These are phyloP conservation scores for Zapus hudsonius DNA, from an alignment of 2,113 vertebrate genomes.

Conservation along the genomic window DNA sequence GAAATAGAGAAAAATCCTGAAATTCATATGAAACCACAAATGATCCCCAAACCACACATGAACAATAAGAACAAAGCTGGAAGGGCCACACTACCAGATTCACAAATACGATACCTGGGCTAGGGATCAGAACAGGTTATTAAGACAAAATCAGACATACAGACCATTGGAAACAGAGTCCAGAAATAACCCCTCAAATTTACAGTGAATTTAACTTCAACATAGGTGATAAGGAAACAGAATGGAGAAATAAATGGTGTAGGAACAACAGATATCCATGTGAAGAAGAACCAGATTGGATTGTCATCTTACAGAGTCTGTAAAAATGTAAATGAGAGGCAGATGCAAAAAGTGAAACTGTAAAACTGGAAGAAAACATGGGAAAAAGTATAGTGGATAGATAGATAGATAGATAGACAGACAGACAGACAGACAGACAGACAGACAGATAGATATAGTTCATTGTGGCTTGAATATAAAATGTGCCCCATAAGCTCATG, in stretches of 20 bases:
- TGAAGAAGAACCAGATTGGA: not conserved
- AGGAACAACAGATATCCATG: not conserved
- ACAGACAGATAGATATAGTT: too few relatives aligned
- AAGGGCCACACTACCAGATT: not conserved
- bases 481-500: too few relatives aligned
- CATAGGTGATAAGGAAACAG: not conserved
- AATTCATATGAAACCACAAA: not conserved
- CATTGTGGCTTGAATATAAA: too few relatives aligned
- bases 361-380: not conserved
- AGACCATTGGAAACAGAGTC: not conserved
- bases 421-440: too few relatives aligned
- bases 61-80: not conserved
- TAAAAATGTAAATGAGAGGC: not conserved
- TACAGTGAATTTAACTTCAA: not conserved
- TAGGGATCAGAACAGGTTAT: not conserved
- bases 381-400: too few relatives aligned
- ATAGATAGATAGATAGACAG: too few relatives aligned
- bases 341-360: not conserved
- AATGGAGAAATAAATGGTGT: not conserved
- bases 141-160: not conserved
- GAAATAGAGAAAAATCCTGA: not conserved
- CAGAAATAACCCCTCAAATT: not conserved
- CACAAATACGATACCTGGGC: not conserved
- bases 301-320: too few relatives aligned
- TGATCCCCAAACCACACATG: not conserved